Evolutionary conservation across 2,888 invertebrate species (phyloP).

Genomic region (Agapetus fuscipes): DNA sequence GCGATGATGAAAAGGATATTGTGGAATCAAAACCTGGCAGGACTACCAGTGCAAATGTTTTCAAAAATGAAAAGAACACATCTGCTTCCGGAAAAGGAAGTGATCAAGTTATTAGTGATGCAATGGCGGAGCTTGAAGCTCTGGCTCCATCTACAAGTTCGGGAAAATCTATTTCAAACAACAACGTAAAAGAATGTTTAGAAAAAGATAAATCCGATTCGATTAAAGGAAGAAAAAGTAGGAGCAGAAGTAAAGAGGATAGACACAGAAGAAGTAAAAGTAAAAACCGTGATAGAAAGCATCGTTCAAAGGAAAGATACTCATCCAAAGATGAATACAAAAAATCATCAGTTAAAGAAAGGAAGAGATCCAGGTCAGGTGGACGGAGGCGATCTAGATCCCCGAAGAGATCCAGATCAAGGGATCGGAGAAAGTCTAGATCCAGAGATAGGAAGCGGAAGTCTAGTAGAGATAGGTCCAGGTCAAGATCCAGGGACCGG

Average conservation of each 20-base stretch:
- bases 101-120: slow-evolving; percentile 58
- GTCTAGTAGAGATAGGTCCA: no score
- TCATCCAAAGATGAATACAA: slow-evolving; percentile 9
- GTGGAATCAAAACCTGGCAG: slow-evolving; percentile 28
- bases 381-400: slow-evolving; percentile 29
- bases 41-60: slow-evolving; percentile 37
- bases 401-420: slow-evolving; percentile 21
- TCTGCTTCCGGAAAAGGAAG: slow-evolving; percentile 17
- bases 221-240: slow-evolving; percentile 23
- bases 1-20: slow-evolving; percentile 32
- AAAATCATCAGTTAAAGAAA: slow-evolving; percentile 18
- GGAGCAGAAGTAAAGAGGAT: slow-evolving; percentile 23
- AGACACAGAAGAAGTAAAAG: slow-evolving; percentile 17
- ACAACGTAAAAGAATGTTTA: no score
- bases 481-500: slow-evolving; percentile 27
- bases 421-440: slow-evolving; percentile 24
- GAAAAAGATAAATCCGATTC: background rate
- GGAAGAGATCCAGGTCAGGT: slow-evolving; percentile 27
- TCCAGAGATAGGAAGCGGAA: slow-evolving; percentile 24
- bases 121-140: slow-evolving; percentile 80
- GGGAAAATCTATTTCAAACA: slow-evolving; percentile 15
- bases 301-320: slow-evolving; percentile 22
- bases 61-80: slow-evolving; percentile 34
- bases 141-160: slow-evolving; percentile 57
- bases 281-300: slow-evolving; percentile 23